phyloP scores from a whole-genome alignment of 2,888 invertebrate genomes.

The Tenthredo livida region DNA sequence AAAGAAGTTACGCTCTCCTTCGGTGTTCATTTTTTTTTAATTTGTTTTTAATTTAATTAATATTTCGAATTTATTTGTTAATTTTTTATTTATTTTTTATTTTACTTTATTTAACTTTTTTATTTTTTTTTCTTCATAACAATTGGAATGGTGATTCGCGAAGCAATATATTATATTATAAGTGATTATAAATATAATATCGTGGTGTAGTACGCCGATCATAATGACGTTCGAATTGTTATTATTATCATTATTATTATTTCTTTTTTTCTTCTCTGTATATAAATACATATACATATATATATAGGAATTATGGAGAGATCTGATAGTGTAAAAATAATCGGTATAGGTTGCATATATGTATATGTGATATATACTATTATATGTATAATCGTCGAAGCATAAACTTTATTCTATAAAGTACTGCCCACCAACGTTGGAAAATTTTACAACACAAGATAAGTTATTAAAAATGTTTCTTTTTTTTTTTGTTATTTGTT shows the following conservation, averaged over 20 bases:
- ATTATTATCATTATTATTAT: neutral
- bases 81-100: neutral
- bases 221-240: neutral
- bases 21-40: neutral
- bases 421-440: constrained; percentile 73
- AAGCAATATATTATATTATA: neutral
- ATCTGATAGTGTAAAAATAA: constrained; percentile 27
- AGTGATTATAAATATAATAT: constrained; percentile 5
- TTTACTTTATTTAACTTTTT: neutral
- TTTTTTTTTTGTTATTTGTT: constrained; percentile 72
- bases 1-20: constrained; percentile 14
- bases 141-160: constrained; percentile 28
- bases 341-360: too few species aligned
- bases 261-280: neutral
- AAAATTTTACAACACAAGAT: constrained; percentile 75
- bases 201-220: neutral
- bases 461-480: constrained; percentile 74
- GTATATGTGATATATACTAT: too few species aligned
- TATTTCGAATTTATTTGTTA: neutral
- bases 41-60: neutral
- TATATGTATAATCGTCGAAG: constrained; percentile 67
- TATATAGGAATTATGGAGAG: constrained; percentile 2
- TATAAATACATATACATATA: neutral
- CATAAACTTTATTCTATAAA: constrained; percentile 76
- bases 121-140: neutral